These are phyloP conservation scores for Lethenteron camtschaticum DNA, from an alignment of 2,113 vertebrate genomes.

Conservation along the genomic window DNA sequence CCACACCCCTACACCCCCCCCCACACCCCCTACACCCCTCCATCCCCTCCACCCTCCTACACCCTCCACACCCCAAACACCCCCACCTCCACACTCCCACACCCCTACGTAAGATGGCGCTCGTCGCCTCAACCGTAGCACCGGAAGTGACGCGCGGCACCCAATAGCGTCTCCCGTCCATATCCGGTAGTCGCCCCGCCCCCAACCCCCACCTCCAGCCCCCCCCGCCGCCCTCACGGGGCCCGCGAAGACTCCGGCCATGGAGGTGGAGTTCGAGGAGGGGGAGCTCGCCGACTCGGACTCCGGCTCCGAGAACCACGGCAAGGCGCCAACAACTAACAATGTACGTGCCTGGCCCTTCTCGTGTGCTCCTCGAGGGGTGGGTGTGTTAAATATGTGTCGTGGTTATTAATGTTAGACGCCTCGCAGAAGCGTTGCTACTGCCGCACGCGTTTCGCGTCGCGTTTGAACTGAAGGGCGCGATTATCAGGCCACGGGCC, in stretches of 20 bases:
- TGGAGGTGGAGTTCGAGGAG: conserved; percentile 27
- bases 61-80: background rate
- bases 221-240: background rate
- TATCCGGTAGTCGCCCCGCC: background rate
- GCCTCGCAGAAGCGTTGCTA: too few species aligned
- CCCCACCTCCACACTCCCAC: background rate
- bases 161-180: background rate
- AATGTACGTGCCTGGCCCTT: too few species aligned
- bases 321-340: too few species aligned
- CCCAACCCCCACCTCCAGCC: background rate
- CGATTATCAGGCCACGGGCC: too few species aligned
- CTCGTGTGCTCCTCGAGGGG: too few species aligned
- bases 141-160: too few species aligned
- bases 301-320: conserved; percentile 24
- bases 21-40: background rate
- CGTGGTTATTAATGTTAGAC: too few species aligned
- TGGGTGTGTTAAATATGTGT: too few species aligned
- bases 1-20: too few species aligned
- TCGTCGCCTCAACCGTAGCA: too few species aligned
- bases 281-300: conserved; percentile 52
- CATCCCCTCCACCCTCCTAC: background rate
- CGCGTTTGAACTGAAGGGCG: too few species aligned
- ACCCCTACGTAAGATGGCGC: background rate
- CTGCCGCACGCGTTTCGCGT: too few species aligned
- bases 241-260: background rate